A percentile compares a stretch with the other conserved stretches of the same genome.
phyloP scores from a whole-genome alignment of 2,797 vertebrate genomes.

The Diceros bicornis region DNA sequence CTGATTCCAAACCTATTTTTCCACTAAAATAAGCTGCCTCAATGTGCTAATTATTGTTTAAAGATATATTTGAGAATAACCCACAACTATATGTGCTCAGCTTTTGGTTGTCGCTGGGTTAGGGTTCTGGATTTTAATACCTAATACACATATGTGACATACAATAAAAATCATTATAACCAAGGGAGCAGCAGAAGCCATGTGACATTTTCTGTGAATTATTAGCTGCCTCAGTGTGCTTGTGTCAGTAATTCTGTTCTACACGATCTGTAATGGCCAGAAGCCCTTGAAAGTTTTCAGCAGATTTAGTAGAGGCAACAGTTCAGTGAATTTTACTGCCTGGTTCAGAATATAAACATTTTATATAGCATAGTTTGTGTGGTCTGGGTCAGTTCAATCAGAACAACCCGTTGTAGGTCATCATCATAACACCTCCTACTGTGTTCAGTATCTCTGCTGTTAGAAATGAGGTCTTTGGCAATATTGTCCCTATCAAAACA shows the following conservation, averaged over 20 bases:
- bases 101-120: not conserved
- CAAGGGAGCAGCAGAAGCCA: not conserved
- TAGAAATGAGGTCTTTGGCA: not conserved
- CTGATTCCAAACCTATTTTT: not conserved
- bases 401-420: not conserved
- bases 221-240: not conserved
- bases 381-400: not conserved
- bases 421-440: not conserved
- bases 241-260: not conserved
- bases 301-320: not conserved
- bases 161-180: conserved; percentile 9
- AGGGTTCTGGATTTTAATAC: not conserved
- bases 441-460: not conserved
- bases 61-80: conserved; percentile 16
- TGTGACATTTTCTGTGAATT: conserved; percentile 20
- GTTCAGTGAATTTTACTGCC: not conserved
- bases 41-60: not conserved
- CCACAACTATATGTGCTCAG: not conserved
- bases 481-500: not conserved
- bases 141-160: not conserved
- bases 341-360: not conserved
- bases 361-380: not conserved
- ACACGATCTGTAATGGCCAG: not conserved
- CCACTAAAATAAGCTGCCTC: conserved; percentile 32
- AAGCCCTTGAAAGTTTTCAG: not conserved